Base-by-base conservation (phyloP, 2,113 vertebrate genomes). In the Setophaga coronata region DNA sequence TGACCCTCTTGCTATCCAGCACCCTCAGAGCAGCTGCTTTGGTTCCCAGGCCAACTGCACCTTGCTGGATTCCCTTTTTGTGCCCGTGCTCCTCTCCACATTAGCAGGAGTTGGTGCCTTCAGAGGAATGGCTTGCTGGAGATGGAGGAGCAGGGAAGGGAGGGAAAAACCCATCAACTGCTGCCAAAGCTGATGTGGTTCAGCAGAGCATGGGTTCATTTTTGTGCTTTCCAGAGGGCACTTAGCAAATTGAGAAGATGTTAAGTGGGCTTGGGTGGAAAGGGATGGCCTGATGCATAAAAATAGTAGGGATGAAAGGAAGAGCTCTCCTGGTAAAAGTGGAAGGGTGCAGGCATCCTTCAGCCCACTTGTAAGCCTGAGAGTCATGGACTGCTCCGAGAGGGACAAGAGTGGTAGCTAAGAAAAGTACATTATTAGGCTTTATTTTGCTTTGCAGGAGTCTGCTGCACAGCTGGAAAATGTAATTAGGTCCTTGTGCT, bases 401-500 rank as follows among this genome's bases (percentile, higher is more conserved):
- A 77, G 58, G 88, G 87, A 88, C 67, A 93, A 34, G 38, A 90
- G 67, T 70, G 51, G 92, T 90, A 94, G 90, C 82, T 86, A 66
- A 86, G 93, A 94, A 88, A 76, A 89, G 62, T 62, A 83, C 42
- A 76, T 83, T 80, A 57, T 64, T 66, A 92, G 76, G 29, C 47
- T 95, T 90, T 90, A 93, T 77, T 97, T 93, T 90, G 58, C 90
- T 92, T 95, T 90, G 85, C 0, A 0, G 79, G 85, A 95, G 88
- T 66, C 86, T 92, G 89, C 56, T 86, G 91, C 86, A 66, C 95
- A 96, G 89, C 91, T 97, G 95, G 89, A 90, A 78, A 95, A 89
- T 73, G 76, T 96, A 95, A 96, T 95, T 88, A 89, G 82, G 95
- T 83, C 92, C 90, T 90, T 83, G 94, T 89, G 90, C 82, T 90